phyloP scores from a whole-genome alignment of 2,888 invertebrate species.

The Seira sanloemensis region DNA sequence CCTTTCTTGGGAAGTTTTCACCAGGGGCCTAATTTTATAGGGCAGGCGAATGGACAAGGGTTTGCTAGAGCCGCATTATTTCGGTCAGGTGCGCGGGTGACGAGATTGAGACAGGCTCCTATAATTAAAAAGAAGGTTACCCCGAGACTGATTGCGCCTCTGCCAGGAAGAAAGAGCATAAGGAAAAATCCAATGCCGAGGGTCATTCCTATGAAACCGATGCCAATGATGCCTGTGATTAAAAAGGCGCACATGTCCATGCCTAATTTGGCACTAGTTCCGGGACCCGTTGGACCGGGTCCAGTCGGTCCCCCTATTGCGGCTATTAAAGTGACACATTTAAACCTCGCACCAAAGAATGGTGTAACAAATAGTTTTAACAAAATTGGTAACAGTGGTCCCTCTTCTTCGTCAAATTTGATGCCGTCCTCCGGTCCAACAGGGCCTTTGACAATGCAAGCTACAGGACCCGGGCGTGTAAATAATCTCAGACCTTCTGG shows the following conservation, averaged over 20 bases:
- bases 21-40: background rate
- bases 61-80: conserved; percentile 45
- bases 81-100: background rate
- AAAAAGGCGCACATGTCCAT: conserved; percentile 4
- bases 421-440: background rate
- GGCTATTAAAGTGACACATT: conserved; percentile 46
- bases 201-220: conserved; percentile 47
- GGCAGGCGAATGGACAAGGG: conserved; percentile 14
- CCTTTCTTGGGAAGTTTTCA: background rate
- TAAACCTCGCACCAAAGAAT: conserved; percentile 4
- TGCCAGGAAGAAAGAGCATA: conserved; percentile 20
- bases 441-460: background rate
- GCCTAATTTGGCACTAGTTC: conserved; percentile 21
- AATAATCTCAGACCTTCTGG: background rate
- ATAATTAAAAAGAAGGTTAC: conserved; percentile 3
- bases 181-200: conserved; percentile 21
- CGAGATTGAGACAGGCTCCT: conserved; percentile 1
- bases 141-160: conserved; percentile 30
- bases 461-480: too few relatives aligned
- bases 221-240: conserved; percentile 26
- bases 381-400: background rate
- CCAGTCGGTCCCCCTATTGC: conserved; percentile 51
- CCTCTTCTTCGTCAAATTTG: background rate
- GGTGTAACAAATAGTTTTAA: background rate
- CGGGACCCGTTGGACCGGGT: conserved; percentile 32